These are phyloP conservation scores for Heloderma charlesbogerti DNA, from an alignment of 2,113 vertebrate species.

Conservation along the genomic window DNA sequence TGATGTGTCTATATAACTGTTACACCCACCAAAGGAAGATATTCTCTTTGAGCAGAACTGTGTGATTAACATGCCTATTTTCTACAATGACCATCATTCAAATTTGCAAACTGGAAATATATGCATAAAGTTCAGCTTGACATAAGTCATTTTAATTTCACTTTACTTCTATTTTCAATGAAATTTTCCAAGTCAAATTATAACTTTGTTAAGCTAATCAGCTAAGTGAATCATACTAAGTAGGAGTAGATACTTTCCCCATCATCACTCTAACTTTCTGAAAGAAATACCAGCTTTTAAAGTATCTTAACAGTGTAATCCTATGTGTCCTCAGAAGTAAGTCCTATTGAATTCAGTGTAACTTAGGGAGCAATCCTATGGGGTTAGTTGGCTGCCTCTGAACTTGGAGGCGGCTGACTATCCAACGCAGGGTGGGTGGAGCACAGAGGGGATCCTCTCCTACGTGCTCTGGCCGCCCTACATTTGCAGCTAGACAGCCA, in stretches of 20 bases:
- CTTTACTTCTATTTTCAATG: not conserved
- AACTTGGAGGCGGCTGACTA: no score
- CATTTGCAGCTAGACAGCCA: no score
- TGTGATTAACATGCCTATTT: not conserved
- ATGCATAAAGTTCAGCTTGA: not conserved
- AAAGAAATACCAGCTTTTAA: not conserved
- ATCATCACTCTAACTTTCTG: not conserved
- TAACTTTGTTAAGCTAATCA: constrained; percentile 5
- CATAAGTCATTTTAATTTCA: not conserved
- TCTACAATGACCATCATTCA: not conserved
- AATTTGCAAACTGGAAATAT: not conserved
- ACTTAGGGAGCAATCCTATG: no score
- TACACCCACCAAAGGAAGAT: not conserved
- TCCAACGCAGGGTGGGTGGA: no score
- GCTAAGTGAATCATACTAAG: not conserved
- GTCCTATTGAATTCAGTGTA: not conserved
- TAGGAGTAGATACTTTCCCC: not conserved
- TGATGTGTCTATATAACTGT: not conserved
- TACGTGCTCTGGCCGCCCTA: no score
- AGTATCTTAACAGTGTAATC: not conserved
- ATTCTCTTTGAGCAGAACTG: not conserved
- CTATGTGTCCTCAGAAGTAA: not conserved
- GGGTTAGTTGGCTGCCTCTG: no score
- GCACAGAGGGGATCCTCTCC: no score
- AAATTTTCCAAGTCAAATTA: not conserved